phyloP scores from a whole-genome alignment of 1,140 invertebrate species.

The Dreissena polymorpha region DNA sequence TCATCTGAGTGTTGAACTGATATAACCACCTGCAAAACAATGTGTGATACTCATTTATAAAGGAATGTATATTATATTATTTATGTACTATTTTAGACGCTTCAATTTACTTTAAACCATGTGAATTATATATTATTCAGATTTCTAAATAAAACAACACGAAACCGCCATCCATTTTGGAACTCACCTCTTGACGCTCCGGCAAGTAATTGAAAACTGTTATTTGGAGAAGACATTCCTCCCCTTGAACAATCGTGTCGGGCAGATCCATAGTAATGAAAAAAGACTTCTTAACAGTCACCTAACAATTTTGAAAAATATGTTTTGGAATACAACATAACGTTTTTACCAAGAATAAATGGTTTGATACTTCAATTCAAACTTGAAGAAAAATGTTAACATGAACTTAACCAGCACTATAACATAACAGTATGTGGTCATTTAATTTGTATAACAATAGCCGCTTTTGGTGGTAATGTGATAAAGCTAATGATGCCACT shows the following conservation, averaged over 20 bases:
- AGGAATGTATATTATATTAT: too few relatives aligned
- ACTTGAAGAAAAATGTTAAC: too few relatives aligned
- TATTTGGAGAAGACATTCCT: conserved; percentile 34
- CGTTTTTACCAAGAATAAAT: neutral
- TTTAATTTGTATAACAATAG: too few relatives aligned
- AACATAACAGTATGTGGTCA: too few relatives aligned
- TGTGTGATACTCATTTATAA: too few relatives aligned
- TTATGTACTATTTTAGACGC: too few relatives aligned
- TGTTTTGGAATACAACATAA: neutral
- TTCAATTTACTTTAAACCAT: too few relatives aligned
- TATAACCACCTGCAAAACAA: neutral
- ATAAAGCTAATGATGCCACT: too few relatives aligned
- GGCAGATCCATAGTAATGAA: conserved; percentile 42
- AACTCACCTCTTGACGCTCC: neutral
- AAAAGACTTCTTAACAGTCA: conserved; percentile 24
- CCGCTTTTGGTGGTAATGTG: too few relatives aligned
- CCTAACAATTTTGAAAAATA: neutral
- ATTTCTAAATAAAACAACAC: too few relatives aligned
- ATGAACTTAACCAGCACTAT: neutral
- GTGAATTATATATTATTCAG: too few relatives aligned
- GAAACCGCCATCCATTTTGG: too few relatives aligned
- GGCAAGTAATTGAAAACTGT: conserved; percentile 21
- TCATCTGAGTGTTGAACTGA: conserved; percentile 3
- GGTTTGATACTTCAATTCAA: neutral
- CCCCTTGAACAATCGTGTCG: conserved; percentile 21